A percentile compares a stretch with the other conserved stretches of the same genome.
phyloP scores from a whole-genome alignment of 2,113 vertebrate genomes.

The Pelvicachromis taeniatus region DNA sequence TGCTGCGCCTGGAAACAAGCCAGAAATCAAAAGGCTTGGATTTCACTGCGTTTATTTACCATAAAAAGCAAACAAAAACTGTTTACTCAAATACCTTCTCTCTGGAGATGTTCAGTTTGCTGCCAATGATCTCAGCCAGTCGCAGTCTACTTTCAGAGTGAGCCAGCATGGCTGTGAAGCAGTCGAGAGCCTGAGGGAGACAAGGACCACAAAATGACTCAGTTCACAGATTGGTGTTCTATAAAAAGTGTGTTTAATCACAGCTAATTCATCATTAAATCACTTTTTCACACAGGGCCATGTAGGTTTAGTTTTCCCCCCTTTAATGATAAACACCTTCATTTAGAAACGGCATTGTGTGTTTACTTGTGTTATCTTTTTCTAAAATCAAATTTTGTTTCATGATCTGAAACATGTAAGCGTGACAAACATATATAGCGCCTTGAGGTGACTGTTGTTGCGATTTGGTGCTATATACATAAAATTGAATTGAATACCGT shows the following conservation, averaged over 20 bases:
- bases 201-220: not conserved
- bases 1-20: conserved; percentile 77
- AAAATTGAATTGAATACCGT: no score
- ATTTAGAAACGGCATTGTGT: not conserved
- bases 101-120: conserved; percentile 92
- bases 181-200: conserved; percentile 85
- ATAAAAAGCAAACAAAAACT: not conserved
- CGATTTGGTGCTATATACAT: no score
- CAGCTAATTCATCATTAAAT: not conserved
- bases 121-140: conserved; percentile 91
- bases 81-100: conserved; percentile 79
- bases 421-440: no score
- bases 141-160: conserved; percentile 75
- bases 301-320: not conserved
- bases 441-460: no score
- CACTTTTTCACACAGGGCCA: not conserved
- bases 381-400: not conserved
- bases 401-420: not conserved
- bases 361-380: not conserved
- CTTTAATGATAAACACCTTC: not conserved
- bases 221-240: not conserved
- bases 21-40: not conserved
- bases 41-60: not conserved
- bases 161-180: conserved; percentile 95
- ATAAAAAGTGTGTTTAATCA: not conserved